Percentiles rank a stretch among this genome's conserved stretches.
Conservation (phyloP, 2,797 vertebrate species). For the Mastacembelus armatus region DNA sequence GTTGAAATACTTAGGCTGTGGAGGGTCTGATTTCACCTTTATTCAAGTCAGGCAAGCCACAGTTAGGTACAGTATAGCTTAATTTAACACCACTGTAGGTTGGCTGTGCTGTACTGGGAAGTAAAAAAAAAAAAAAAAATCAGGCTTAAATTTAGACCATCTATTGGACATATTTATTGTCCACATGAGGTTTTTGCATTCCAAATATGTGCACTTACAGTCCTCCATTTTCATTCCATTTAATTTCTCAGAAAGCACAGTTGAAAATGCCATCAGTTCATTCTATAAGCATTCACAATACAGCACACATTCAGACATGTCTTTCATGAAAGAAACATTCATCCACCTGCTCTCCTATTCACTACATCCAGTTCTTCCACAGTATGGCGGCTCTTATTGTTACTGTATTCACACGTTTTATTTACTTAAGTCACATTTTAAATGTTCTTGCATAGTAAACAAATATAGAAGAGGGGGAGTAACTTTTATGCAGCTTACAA, state of each 20-base stretch:
- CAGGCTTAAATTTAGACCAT: slow-evolving; percentile 55
- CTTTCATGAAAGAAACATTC: slow-evolving; percentile 30
- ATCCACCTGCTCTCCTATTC: slow-evolving; percentile 28
- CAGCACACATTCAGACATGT: neutral
- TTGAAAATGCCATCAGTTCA: slow-evolving; percentile 27
- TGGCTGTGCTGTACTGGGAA: slow-evolving; percentile 29
- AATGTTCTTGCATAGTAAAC: slow-evolving; percentile 24
- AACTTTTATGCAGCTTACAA: slow-evolving; percentile 8
- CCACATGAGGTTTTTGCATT: slow-evolving; percentile 53
- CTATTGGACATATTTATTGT: slow-evolving; percentile 57
- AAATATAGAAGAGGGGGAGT: slow-evolving; percentile 5
- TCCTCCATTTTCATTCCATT: slow-evolving; percentile 49
- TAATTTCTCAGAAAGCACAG: slow-evolving; percentile 47
- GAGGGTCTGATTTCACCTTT: slow-evolving; percentile 35
- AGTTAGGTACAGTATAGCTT: slow-evolving; percentile 30
- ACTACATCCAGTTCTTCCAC: neutral
- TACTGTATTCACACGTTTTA: slow-evolving; percentile 2
- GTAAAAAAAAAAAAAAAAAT: slow-evolving; percentile 28
- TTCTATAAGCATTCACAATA: slow-evolving; percentile 19
- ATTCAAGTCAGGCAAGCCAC: slow-evolving; percentile 24
- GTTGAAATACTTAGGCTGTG: slow-evolving; percentile 45
- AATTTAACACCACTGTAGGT: slow-evolving; percentile 22
- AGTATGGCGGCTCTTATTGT: slow-evolving; percentile 2
- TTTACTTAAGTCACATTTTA: neutral
- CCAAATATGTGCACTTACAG: slow-evolving; percentile 55